phyloP scores from a whole-genome alignment of 2,888 invertebrate species.

The Orthosia incerta region DNA sequence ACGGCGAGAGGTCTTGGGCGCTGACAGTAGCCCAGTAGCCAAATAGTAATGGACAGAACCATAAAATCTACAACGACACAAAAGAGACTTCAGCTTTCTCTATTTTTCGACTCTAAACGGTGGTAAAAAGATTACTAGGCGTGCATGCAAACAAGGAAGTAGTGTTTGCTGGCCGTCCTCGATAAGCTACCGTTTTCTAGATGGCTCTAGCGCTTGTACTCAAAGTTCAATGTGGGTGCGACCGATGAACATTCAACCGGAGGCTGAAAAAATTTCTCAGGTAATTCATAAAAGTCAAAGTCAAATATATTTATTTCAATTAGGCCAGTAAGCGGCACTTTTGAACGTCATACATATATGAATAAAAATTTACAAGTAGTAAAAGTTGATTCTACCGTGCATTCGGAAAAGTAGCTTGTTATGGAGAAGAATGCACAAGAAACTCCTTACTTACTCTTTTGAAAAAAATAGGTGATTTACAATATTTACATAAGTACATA shows the following conservation, averaged over 20 bases:
- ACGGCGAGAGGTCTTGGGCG: too few species aligned
- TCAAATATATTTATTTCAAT: too few species aligned
- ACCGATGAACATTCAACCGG: neutral
- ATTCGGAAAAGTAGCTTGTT: too few species aligned
- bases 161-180: slow-evolving; percentile 29
- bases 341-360: too few species aligned
- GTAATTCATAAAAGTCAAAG: neutral
- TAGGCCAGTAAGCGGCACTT: too few species aligned
- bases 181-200: slow-evolving; percentile 31
- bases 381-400: too few species aligned
- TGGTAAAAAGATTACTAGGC: slow-evolving; percentile 10
- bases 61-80: neutral
- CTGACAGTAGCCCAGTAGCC: too few species aligned
- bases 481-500: too few species aligned
- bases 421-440: too few species aligned
- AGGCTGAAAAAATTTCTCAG: neutral
- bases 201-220: slow-evolving; percentile 22
- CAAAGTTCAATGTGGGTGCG: slow-evolving; percentile 13
- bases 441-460: too few species aligned
- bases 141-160: slow-evolving; percentile 10
- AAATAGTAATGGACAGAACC: neutral
- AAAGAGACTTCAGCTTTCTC: neutral
- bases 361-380: too few species aligned
- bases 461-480: too few species aligned
- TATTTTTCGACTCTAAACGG: neutral